These are phyloP conservation scores for Eledona agricola DNA, from an alignment of 2,888 invertebrate genomes.

Conservation along the genomic window DNA sequence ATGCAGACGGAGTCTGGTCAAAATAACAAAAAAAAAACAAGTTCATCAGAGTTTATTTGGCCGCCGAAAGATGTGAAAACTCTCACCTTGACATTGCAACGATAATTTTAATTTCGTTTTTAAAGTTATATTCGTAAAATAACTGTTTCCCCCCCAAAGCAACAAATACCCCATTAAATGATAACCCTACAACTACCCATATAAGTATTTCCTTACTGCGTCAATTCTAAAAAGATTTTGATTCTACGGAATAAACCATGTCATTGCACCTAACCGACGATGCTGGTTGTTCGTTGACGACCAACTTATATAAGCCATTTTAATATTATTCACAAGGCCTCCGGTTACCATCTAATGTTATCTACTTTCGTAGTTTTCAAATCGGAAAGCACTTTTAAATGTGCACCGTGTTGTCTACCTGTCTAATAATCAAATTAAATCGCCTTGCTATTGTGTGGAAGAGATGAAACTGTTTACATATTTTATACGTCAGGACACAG, in stretches of 20 bases:
- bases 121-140: too few relatives aligned
- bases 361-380: constrained; percentile 15
- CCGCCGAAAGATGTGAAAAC: constrained; percentile 47
- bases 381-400: constrained; percentile 14
- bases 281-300: constrained; percentile 13
- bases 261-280: too few relatives aligned
- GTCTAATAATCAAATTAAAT: too few relatives aligned
- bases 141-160: too few relatives aligned
- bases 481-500: constrained; percentile 1
- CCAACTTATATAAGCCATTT: constrained; percentile 20
- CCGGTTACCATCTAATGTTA: constrained; percentile 29
- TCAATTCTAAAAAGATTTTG: constrained; percentile 2
- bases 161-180: too few relatives aligned
- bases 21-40: constrained; percentile 53
- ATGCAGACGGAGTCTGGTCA: constrained; percentile 56
- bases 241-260: too few relatives aligned
- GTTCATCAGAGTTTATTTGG: constrained; percentile 53
- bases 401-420: too few relatives aligned
- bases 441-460: too few relatives aligned
- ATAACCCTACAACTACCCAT: too few relatives aligned
- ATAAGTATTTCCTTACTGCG: too few relatives aligned
- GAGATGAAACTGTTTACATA: too few relatives aligned
- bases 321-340: constrained; percentile 22
- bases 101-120: constrained; percentile 50
- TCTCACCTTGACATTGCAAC: constrained; percentile 54